Percentiles rank a stretch among this genome's conserved stretches.
Evolutionary conservation across 2,797 vertebrate genomes (phyloP).

Genomic region (Sebastes cheni): DNA sequence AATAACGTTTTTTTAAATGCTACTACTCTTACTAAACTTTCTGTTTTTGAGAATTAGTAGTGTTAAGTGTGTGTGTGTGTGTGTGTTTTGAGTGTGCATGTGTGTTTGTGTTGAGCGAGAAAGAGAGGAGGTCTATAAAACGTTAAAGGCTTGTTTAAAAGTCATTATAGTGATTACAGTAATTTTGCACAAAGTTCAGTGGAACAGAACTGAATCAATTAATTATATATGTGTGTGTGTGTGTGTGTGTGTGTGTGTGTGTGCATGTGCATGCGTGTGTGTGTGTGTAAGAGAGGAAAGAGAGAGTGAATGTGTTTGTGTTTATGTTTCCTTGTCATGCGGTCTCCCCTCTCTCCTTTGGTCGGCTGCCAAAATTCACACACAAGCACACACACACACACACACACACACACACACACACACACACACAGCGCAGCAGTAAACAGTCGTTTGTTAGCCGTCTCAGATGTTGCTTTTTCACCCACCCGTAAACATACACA

Average conservation of each 20-base stretch:
- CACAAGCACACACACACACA: slow-evolving; percentile 23
- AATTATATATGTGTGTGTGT: slow-evolving; percentile 6
- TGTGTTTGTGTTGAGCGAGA: not conserved
- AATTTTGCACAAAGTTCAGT: slow-evolving; percentile 23
- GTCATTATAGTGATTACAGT: slow-evolving; percentile 48
- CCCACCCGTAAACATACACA: slow-evolving; percentile 67
- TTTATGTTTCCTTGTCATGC: slow-evolving; percentile 44
- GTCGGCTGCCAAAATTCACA: slow-evolving; percentile 36
- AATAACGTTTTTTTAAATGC: not conserved
- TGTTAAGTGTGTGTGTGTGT: not conserved
- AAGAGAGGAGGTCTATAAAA: slow-evolving; percentile 23
- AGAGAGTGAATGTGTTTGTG: slow-evolving; percentile 21
- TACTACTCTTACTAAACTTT: not conserved
- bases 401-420: slow-evolving; percentile 15
- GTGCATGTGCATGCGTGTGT: not conserved
- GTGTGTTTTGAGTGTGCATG: not conserved
- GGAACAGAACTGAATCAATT: slow-evolving; percentile 32
- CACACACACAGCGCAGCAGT: slow-evolving; percentile 37
- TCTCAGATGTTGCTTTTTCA: slow-evolving; percentile 74
- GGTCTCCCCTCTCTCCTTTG: slow-evolving; percentile 36
- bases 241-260: slow-evolving; percentile 1
- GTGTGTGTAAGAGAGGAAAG: not conserved
- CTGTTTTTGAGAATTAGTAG: not conserved
- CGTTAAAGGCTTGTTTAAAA: slow-evolving; percentile 38
- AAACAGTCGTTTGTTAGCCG: slow-evolving; percentile 70